Base-by-base conservation (phyloP, 2,113 vertebrate genomes). In the Cyanocitta stelleri region DNA sequence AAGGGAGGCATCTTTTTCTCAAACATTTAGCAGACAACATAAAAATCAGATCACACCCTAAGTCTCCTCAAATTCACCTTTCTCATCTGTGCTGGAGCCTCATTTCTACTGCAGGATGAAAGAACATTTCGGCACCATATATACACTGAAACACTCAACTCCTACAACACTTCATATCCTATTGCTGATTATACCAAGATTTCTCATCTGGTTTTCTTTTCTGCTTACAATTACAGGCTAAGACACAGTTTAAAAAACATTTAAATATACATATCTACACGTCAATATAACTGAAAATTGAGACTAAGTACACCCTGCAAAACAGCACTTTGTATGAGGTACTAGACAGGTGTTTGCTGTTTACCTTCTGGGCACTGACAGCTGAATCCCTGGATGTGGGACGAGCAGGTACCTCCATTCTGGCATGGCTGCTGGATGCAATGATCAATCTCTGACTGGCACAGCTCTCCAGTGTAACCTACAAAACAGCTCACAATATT, bases 361-460 rank as follows among this genome's bases (percentile, higher is more conserved):
- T 94, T 98, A 99, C 99, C 99, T 98, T 99, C 99, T 15, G 98
- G 97, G 96, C 99, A 99, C 75, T 98, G 99, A 94, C 99, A 99
- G 83, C 97, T 98, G 94, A 98, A 99, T 44, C 99, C 99, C 15
- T 78, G 97, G 93, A 98, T 87, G 66, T 85, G 98, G 78, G 98
- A 99, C 79, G 97, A 96, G 87, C 99, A 99, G 5, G 98, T 98
- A 14, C 98, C 99, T 97, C 98, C 98, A 12, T 99, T 99, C 83
- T 98, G 98, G 96, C 99, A 99, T 1, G 99, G 99, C 84, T 98
- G 97, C 73, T 98, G 98, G 80, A 97, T 56, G 79, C 99, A 99
- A 20, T 99, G 98, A 96, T 99, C 98, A 19, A 99, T 98, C 97
- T 98, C 96, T 88, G 98, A 97, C 92, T 99, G 98, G 97, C 99